Evolutionary conservation across 2,113 vertebrate species (phyloP).

Genomic region (Machaerirhynchus nigripectus): DNA sequence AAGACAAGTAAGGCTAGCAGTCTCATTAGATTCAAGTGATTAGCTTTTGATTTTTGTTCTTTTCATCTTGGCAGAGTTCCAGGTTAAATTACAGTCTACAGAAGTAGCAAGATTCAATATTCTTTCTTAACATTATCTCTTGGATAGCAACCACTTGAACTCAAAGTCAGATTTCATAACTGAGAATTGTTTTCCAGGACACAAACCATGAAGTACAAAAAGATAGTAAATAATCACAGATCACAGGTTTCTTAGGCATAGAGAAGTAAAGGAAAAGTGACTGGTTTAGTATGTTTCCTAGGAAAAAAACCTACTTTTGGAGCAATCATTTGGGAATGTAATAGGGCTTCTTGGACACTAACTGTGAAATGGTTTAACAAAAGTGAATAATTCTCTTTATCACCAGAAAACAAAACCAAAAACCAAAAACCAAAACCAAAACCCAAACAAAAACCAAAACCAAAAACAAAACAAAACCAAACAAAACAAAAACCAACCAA

Average conservation of each 20-base stretch:
- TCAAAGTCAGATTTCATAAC: not conserved
- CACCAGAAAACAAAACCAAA: not conserved
- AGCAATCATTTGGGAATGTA: not conserved
- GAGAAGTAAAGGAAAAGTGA: not conserved
- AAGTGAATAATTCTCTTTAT: not conserved
- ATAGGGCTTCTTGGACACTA: not conserved
- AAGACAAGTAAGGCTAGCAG: not conserved
- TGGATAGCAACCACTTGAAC: not conserved
- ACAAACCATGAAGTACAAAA: not conserved
- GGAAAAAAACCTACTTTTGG: rapidly evolving
- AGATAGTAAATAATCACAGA: not conserved
- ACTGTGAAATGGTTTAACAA: not conserved
- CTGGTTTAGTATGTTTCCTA: not conserved
- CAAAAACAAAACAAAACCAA: no score
- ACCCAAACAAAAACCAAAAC: no score
- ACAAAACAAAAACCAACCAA: no score
- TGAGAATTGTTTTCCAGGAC: not conserved
- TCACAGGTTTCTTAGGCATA: not conserved
- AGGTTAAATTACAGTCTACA: not conserved
- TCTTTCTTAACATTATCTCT: not conserved
- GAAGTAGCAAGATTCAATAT: not conserved
- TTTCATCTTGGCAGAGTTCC: not conserved
- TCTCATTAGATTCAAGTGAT: not conserved
- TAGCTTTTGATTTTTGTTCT: not conserved
- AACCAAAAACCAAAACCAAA: not conserved